Conservation (phyloP, 2,797 vertebrate species). For the Gymnothorax reevesii region DNA sequence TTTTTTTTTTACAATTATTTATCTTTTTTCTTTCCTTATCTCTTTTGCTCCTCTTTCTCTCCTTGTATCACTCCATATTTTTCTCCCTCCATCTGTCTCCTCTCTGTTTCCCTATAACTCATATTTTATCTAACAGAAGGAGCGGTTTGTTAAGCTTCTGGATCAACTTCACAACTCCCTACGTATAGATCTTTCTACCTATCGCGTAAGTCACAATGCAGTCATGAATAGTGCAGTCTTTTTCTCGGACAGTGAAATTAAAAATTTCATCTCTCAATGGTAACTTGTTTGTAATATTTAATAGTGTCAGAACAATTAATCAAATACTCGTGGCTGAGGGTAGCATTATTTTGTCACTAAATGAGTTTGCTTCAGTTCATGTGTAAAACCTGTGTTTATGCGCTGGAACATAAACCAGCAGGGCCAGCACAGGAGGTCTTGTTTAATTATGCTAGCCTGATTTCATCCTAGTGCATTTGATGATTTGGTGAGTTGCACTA, state of each 20-base stretch:
- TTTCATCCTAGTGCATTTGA: not conserved
- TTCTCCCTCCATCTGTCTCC: not conserved
- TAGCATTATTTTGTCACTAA: not conserved
- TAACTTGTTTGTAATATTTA: not conserved
- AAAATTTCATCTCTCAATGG: not conserved
- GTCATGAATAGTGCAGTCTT: not conserved
- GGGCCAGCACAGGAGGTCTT: not conserved
- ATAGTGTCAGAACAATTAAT: not conserved
- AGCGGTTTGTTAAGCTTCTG: slow-evolving; percentile 92
- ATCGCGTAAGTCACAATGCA: slow-evolving; percentile 79
- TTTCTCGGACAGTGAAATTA: not conserved
- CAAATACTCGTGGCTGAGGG: not conserved
- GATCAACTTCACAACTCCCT: slow-evolving; percentile 97
- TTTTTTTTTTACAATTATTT: not conserved
- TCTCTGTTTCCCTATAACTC: not conserved
- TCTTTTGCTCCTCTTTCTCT: not conserved
- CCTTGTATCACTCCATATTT: not conserved
- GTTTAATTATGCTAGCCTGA: not conserved
- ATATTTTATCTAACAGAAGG: slow-evolving; percentile 75
- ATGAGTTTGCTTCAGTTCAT: not conserved
- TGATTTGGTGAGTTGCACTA: not conserved
- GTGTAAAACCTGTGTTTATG: not conserved
- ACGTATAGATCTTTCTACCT: slow-evolving; percentile 94
- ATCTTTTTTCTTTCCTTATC: not conserved
- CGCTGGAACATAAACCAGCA: no score